Base-by-base conservation (phyloP, 2,113 vertebrate species). In the Psilopsiagon aurifrons region DNA sequence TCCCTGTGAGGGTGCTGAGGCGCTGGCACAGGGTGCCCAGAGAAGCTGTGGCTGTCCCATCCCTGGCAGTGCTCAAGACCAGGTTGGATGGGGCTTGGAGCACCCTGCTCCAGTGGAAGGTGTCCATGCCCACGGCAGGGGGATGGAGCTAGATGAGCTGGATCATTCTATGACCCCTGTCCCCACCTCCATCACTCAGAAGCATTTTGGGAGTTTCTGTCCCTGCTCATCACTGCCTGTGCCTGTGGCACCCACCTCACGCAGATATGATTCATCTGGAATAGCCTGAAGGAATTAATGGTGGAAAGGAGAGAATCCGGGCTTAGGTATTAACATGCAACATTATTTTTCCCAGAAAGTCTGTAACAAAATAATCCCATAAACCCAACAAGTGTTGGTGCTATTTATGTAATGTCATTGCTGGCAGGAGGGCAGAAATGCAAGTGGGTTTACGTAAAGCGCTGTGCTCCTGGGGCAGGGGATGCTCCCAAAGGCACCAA, bases 181-280 rank as follows among this genome's bases (percentile, higher is more conserved):
- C 22, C 43, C 24, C 19, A 17, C 6, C 35, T 43, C 37, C 39
- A 31, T 24, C 9, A 1, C 33, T 28, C 6, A 0, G 19, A 22
- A 43, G 0, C 23, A 8, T 28, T 67, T 17, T 8, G 51, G 77
- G 46, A 33, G 17, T 24, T 52, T 17, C 52, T 63, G 62, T 24
- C 44, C 59, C 57, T 17, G 31, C 46, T 66, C 9, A 0, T 1
- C 10, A 10, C 17, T 79, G 22, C 11, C 86, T 12, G 31, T 29
- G 7, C 14, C 64, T 9, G 1, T 6, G 15, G 25, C 39, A 31
- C 37, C 28, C 4, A 7, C 44, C 29, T 49, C 33, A 1, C 6
- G 6, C 69, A 78, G 10, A 2, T 41, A 8, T 5, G 0, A 27
- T 8, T 4, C 63, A 1, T 0, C 1, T 4, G 67, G 47, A 47